Percentiles rank a stretch among this genome's conserved stretches.
These are phyloP conservation scores for Euphydryas editha DNA, from an alignment of 2,888 invertebrate species.

Conservation along the genomic window DNA sequence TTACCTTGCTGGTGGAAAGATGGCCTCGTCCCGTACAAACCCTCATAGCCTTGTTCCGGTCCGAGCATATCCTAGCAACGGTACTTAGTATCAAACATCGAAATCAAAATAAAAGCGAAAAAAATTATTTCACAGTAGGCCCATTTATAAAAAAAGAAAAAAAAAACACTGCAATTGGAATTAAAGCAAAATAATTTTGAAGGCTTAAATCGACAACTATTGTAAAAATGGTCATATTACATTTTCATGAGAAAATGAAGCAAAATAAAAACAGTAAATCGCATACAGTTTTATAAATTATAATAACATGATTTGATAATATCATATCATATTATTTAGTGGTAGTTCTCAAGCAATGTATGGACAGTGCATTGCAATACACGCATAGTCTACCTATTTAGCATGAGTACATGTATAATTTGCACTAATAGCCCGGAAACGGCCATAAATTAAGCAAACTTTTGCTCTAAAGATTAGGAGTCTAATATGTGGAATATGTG, in stretches of 20 bases:
- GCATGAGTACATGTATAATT: no score
- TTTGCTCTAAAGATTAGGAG: no score
- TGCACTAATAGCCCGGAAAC: no score
- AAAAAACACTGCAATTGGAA: background rate
- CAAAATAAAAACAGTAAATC: background rate
- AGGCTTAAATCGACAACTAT: background rate
- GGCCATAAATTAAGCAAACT: no score
- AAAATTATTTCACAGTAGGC: background rate
- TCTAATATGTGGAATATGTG: no score
- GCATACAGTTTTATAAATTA: background rate
- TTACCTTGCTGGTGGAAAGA: slow-evolving; percentile 96
- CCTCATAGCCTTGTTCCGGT: slow-evolving; percentile 96
- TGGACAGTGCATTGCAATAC: no score
- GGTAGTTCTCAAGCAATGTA: no score
- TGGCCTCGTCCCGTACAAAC: slow-evolving; percentile 95
- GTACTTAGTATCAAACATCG: slow-evolving; percentile 52
- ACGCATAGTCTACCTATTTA: no score
- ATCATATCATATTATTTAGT: no score
- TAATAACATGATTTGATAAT: no score
- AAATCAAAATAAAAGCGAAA: slow-evolving; percentile 22
- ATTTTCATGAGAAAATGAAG: background rate
- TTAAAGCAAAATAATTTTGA: slow-evolving; percentile 1
- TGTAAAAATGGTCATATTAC: background rate
- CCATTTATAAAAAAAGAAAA: background rate
- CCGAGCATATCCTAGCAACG: slow-evolving; percentile 92